Evolutionary conservation across 1,140 invertebrate species (phyloP).

Genomic region (Drosophila gunungcola): DNA sequence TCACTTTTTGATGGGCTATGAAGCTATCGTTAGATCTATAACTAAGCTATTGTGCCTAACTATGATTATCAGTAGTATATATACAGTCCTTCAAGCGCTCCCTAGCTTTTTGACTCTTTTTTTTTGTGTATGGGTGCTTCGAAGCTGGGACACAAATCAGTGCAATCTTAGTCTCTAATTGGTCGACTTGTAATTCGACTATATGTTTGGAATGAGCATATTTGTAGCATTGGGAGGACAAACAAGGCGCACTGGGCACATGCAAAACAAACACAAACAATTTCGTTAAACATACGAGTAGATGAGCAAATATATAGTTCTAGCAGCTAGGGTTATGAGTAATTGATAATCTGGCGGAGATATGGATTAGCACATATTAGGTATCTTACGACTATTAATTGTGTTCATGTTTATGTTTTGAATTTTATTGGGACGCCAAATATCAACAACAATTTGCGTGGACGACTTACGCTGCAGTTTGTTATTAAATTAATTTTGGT

Average conservation of each 20-base stretch:
- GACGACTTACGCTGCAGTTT: conserved; percentile 38
- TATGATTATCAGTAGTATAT: conserved; percentile 34
- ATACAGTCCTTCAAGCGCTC: conserved; percentile 25
- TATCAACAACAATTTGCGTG: conserved; percentile 79
- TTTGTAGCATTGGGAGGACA: conserved; percentile 19
- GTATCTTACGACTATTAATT: conserved; percentile 43
- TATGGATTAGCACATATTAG: conserved; percentile 78
- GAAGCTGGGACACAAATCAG: conserved; percentile 33
- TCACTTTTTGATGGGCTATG: conserved; percentile 53
- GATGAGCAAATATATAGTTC: conserved; percentile 54
- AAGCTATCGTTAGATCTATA: conserved; percentile 45
- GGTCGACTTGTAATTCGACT: conserved; percentile 6
- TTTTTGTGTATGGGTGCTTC: conserved; percentile 17
- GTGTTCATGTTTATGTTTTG: conserved; percentile 45
- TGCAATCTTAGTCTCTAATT: conserved; percentile 28
- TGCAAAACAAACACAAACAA: conserved; percentile 83
- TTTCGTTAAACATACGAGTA: conserved; percentile 66
- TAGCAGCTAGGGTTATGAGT: conserved; percentile 71
- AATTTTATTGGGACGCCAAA: conserved; percentile 33
- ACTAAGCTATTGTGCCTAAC: conserved; percentile 62
- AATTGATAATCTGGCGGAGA: conserved; percentile 66
- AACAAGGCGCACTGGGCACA: conserved; percentile 69
- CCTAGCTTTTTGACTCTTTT: conserved; percentile 7
- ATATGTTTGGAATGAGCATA: conserved; percentile 6
- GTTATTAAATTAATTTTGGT: neutral